Conservation (phyloP, 2,888 invertebrate species). For the Cylindroiulus punctatus region DNA sequence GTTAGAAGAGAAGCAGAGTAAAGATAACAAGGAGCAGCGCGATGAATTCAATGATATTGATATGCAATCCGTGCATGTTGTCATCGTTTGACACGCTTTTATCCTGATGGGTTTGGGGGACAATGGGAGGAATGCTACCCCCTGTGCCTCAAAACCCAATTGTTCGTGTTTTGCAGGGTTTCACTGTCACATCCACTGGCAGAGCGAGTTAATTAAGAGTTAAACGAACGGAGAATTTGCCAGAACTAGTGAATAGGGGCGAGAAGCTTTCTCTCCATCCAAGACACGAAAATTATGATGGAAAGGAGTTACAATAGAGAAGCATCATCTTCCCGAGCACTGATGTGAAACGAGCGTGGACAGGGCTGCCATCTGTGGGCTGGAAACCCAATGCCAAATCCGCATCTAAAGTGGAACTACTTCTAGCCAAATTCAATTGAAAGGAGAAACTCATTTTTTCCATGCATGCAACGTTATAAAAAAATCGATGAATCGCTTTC, state of each 20-base stretch:
- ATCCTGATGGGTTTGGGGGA: not conserved
- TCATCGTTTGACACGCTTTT: conserved; percentile 16
- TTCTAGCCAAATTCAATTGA: conserved; percentile 4
- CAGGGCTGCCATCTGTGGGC: conserved; percentile 45
- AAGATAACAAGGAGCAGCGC: conserved; percentile 35
- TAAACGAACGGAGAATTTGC: conserved; percentile 22
- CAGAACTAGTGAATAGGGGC: not conserved
- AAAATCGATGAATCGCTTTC: conserved; percentile 41
- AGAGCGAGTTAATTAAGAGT: conserved; percentile 22
- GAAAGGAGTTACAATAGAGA: not conserved
- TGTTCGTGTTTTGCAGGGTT: conserved; percentile 20
- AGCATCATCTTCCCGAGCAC: not conserved
- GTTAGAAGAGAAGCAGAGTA: not conserved
- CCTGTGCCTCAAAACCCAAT: not conserved
- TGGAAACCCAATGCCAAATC: conserved; percentile 15
- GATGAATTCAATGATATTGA: conserved; percentile 34
- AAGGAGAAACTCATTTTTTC: not conserved
- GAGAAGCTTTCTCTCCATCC: not conserved
- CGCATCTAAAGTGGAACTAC: conserved; percentile 47
- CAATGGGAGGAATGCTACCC: not conserved
- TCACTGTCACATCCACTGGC: conserved; percentile 5
- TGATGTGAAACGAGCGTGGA: not conserved
- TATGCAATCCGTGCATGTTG: conserved; percentile 32
- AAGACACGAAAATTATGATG: conserved; percentile 8
- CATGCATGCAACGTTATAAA: not conserved